phyloP scores from a whole-genome alignment of 2,888 invertebrate species.

The Clepsis dumicolana region DNA sequence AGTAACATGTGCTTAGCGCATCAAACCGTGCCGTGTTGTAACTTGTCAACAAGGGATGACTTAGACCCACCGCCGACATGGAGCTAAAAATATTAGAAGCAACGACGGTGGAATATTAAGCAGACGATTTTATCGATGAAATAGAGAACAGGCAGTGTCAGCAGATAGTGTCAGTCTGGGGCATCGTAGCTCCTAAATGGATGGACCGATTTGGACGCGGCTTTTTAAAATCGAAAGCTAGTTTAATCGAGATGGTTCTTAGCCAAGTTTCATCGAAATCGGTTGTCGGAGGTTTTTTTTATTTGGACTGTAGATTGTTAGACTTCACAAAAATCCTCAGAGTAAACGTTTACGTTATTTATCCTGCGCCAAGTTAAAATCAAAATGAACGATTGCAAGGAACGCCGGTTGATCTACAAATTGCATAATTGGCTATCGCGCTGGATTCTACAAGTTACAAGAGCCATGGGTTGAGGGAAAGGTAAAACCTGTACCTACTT shows the following conservation, averaged over 20 bases:
- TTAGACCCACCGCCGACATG: constrained; percentile 17
- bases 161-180: too few relatives aligned
- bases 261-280: too few relatives aligned
- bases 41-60: constrained; percentile 16
- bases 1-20: constrained; percentile 19
- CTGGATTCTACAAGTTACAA: constrained; percentile 9
- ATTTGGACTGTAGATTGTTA: too few relatives aligned
- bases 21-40: constrained; percentile 24
- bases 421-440: constrained; percentile 27
- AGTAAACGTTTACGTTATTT: too few relatives aligned
- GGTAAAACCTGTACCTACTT: constrained; percentile 19
- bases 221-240: too few relatives aligned
- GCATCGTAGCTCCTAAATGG: too few relatives aligned
- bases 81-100: constrained; percentile 11
- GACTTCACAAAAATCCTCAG: too few relatives aligned
- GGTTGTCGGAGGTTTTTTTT: too few relatives aligned
- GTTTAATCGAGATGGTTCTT: too few relatives aligned
- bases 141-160: too few relatives aligned
- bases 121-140: not conserved
- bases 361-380: not conserved
- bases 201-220: too few relatives aligned
- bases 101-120: not conserved
- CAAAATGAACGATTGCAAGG: not conserved
- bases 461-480: constrained; percentile 23
- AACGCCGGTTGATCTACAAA: constrained; percentile 20